These are phyloP conservation scores for Aricia agestis DNA, from an alignment of 1,140 invertebrate genomes.

Conservation along the genomic window DNA sequence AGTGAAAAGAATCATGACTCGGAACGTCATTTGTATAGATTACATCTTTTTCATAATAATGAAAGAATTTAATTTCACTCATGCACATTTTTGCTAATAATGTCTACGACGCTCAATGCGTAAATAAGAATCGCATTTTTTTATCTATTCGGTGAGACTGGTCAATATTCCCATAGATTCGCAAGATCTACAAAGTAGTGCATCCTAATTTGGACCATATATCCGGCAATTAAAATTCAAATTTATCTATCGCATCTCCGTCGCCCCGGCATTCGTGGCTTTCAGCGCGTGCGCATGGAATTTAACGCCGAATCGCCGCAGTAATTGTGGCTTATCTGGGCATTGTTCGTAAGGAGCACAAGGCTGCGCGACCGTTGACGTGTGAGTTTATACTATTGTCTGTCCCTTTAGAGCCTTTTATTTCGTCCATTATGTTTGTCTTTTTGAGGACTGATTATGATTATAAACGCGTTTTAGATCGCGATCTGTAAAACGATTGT, in stretches of 20 bases:
- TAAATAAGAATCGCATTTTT: too few relatives aligned
- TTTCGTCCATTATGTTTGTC: constrained; percentile 22
- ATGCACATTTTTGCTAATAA: background rate
- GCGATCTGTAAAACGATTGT: background rate
- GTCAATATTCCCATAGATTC: background rate
- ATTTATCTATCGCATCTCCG: constrained; percentile 5
- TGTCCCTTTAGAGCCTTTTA: constrained; percentile 29
- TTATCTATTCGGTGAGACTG: background rate
- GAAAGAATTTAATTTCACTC: background rate
- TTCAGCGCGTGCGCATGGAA: constrained; percentile 44
- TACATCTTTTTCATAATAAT: background rate
- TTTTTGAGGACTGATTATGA: constrained; percentile 18
- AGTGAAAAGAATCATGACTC: background rate
- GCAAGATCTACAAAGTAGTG: background rate
- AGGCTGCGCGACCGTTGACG: constrained; percentile 53
- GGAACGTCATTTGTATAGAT: background rate
- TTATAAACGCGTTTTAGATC: constrained; percentile 10
- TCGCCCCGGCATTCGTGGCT: constrained; percentile 8
- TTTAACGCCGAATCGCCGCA: constrained; percentile 61
- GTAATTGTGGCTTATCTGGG: constrained; percentile 67
- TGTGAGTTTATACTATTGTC: constrained; percentile 43
- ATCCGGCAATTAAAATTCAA: background rate
- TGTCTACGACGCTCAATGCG: background rate
- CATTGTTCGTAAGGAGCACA: constrained; percentile 67
- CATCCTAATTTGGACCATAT: background rate